Conservation (phyloP, 1,140 invertebrate species). For the Dermatophagoides farinae region DNA sequence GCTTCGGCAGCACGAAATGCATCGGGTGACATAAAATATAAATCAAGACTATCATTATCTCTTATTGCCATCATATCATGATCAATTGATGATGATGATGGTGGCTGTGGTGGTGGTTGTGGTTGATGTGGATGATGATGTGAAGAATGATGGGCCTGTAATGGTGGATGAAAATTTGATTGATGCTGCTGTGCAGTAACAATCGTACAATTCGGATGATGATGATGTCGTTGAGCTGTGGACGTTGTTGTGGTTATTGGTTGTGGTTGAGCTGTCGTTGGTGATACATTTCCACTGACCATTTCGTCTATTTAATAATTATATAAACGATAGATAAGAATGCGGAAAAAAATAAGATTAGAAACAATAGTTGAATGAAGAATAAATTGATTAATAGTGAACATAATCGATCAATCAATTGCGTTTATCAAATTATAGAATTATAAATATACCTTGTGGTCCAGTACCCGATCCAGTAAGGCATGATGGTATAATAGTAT, state of each 20-base stretch:
- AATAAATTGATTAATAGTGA: background rate
- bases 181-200: background rate
- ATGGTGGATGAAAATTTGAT: too few species aligned
- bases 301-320: background rate
- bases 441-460: too few species aligned
- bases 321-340: too few species aligned
- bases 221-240: conserved; percentile 38
- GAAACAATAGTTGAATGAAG: background rate
- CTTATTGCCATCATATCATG: conserved; percentile 34
- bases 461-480: background rate
- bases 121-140: background rate
- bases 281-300: background rate
- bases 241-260: conserved; percentile 32
- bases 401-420: background rate
- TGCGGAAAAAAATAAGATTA: background rate
- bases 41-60: conserved; percentile 74
- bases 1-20: conserved; percentile 77
- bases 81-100: conserved; percentile 18
- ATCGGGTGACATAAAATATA: conserved; percentile 66
- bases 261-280: background rate
- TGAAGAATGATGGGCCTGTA: too few species aligned
- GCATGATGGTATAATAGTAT: background rate
- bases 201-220: conserved; percentile 75
- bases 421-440: too few species aligned
- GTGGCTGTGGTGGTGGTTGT: background rate